Percentiles rank a stretch among this genome's conserved stretches.
Conservation (phyloP, 1,140 invertebrate genomes). For the Drosophila malerkotliana region DNA sequence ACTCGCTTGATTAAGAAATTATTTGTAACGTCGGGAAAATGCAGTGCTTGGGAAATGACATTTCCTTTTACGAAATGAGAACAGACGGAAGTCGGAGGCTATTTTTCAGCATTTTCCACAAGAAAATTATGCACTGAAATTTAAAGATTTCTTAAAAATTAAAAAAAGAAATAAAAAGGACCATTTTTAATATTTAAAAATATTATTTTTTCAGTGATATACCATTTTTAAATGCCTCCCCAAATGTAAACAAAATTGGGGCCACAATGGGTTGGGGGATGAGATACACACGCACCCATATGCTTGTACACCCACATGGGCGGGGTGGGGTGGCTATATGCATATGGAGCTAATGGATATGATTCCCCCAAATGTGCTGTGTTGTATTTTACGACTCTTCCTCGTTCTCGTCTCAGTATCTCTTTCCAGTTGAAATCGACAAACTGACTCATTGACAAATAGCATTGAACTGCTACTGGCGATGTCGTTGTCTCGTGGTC, state of each 20-base stretch:
- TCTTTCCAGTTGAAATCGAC: conserved; percentile 22
- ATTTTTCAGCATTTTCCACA: conserved; percentile 16
- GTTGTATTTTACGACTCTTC: conserved; percentile 33
- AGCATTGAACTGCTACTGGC: conserved; percentile 66
- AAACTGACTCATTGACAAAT: conserved; percentile 72
- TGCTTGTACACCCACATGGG: conserved; percentile 22
- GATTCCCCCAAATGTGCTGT: conserved; percentile 39
- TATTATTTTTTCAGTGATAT: conserved; percentile 19
- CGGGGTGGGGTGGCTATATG: conserved; percentile 30
- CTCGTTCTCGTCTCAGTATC: conserved; percentile 1
- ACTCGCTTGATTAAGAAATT: conserved; percentile 41
- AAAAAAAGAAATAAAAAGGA: no score
- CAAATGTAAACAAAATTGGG: conserved; percentile 67
- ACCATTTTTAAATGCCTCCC: not conserved
- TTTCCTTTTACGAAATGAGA: conserved; percentile 22
- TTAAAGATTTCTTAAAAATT: no score
- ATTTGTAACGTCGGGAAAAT: conserved; percentile 19
- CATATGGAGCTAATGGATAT: conserved; percentile 50
- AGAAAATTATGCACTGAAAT: conserved; percentile 36
- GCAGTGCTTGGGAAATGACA: conserved; percentile 29
- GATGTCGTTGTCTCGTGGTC: conserved; percentile 46
- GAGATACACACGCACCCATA: conserved; percentile 7
- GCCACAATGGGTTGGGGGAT: conserved; percentile 44
- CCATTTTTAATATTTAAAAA: no score
- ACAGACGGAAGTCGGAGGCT: conserved; percentile 28